Evolutionary conservation across 2,113 vertebrate genomes (phyloP).

Genomic region (Ahaetulla prasina): DNA sequence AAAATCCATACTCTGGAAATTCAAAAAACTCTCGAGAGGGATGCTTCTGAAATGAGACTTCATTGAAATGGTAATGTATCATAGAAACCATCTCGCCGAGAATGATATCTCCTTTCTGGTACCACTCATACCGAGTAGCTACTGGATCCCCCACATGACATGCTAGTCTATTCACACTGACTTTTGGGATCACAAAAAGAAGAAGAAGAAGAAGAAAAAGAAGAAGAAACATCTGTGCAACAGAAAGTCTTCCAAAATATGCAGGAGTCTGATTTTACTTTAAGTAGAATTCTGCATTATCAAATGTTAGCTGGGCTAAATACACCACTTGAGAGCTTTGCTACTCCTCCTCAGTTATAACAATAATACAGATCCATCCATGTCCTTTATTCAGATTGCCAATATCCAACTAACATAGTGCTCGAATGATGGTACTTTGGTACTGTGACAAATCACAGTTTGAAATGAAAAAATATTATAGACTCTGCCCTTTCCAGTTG

Average conservation of each 20-base stretch:
- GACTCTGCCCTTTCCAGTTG: not conserved
- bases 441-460: not conserved
- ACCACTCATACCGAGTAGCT: not conserved
- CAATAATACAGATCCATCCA: not conserved
- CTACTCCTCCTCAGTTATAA: not conserved
- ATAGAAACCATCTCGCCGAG: not conserved
- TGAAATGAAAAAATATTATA: not conserved
- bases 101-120: not conserved
- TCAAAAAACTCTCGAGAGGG: not conserved
- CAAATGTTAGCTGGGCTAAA: not conserved
- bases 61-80: not conserved
- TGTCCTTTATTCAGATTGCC: not conserved
- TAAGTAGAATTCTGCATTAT: not conserved
- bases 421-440: not conserved
- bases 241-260: not conserved
- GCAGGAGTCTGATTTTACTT: not conserved
- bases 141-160: not conserved
- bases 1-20: not conserved
- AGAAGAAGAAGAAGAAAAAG: no score
- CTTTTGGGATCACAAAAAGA: not conserved
- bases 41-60: not conserved
- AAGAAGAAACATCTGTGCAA: no score
- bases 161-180: not conserved
- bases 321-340: not conserved
- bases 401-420: not conserved